Evolutionary conservation across 2,888 invertebrate species (phyloP).

Genomic region (Tanytarsus gracilentus): DNA sequence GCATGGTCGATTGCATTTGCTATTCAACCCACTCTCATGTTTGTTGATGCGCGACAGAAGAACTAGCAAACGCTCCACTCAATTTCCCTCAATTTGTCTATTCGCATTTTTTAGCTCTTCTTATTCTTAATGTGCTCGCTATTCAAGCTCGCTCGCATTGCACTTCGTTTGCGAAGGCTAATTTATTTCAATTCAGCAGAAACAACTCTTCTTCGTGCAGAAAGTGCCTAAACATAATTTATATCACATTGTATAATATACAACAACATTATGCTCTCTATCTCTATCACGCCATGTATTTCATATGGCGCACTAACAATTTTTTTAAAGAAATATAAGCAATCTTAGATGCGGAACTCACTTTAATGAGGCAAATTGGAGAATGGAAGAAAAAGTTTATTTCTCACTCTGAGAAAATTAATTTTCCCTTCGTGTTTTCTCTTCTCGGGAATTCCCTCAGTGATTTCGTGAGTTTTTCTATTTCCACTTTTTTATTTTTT

Average conservation of each 20-base stretch:
- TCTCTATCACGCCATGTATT: neutral
- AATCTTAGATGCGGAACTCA: neutral
- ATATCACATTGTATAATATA: neutral
- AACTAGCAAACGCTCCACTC: neutral
- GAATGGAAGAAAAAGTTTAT: neutral
- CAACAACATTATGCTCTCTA: neutral
- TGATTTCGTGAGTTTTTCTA: neutral
- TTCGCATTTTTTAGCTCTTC: neutral
- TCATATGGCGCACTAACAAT: neutral
- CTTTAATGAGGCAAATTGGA: constrained; percentile 10
- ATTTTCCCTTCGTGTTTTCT: too few species aligned
- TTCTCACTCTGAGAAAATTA: too few species aligned
- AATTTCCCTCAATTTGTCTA: constrained; percentile 22
- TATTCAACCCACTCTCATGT: neutral
- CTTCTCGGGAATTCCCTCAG: too few species aligned
- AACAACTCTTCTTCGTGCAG: neutral
- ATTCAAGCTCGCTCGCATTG: neutral
- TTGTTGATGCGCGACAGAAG: neutral
- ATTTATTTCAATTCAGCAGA: constrained; percentile 1
- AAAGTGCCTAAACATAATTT: constrained; percentile 4
- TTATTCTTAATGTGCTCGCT: neutral
- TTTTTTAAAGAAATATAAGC: neutral
- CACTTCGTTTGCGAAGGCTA: neutral
- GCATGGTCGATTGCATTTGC: constrained; percentile 23
- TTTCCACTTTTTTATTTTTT: neutral